phyloP scores from a whole-genome alignment of 2,113 vertebrate genomes.

The Centropus bengalensis region DNA sequence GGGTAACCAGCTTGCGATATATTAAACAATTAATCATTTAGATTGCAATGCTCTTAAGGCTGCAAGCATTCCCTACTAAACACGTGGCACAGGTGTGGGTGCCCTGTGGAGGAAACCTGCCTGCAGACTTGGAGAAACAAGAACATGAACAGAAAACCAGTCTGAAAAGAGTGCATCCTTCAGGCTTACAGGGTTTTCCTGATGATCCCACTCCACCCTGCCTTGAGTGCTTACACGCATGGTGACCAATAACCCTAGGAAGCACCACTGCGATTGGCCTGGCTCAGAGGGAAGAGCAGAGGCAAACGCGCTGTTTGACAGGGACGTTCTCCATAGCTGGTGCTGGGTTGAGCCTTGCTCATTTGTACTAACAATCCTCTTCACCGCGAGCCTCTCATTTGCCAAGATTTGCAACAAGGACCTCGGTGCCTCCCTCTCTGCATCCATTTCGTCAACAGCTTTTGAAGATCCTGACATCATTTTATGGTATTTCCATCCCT shows the following conservation, averaged over 20 bases:
- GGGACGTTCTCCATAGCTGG: not conserved
- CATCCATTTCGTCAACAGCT: not conserved
- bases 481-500: not conserved
- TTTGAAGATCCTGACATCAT: not conserved
- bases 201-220: rapidly evolving
- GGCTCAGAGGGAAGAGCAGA: not conserved
- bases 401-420: not conserved
- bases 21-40: conserved; percentile 55
- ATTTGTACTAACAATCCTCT: not conserved
- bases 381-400: not conserved
- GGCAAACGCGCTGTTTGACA: rapidly evolving
- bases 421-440: not conserved
- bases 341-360: not conserved
- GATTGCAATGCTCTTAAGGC: not conserved
- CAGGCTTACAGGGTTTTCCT: not conserved
- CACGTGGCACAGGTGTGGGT: not conserved
- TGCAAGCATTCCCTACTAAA: not conserved
- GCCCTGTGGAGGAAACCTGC: not conserved
- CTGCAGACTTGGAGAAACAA: conserved; percentile 4
- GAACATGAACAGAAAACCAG: not conserved
- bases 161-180: not conserved
- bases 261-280: not conserved
- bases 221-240: rapidly evolving
- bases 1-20: conserved; percentile 38
- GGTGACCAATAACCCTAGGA: not conserved